A percentile compares a stretch with the other conserved stretches of the same genome.
Conservation (phyloP, 2,113 vertebrate genomes). For the Pollachius pollachius region DNA sequence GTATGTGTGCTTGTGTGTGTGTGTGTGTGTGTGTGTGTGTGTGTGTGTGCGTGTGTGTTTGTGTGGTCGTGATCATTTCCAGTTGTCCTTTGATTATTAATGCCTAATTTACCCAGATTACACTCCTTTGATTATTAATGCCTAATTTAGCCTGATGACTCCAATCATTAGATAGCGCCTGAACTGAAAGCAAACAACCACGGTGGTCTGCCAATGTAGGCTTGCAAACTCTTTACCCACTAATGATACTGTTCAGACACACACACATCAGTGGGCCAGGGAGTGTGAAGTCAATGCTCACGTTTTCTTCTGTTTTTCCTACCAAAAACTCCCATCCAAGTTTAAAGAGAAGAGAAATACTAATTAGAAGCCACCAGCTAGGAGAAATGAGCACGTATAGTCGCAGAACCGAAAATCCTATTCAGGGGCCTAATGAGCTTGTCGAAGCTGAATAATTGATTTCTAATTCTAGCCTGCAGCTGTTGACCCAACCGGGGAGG, state of each 20-base stretch:
- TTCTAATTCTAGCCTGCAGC: conserved; percentile 76
- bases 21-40: conserved; percentile 17
- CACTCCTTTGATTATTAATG: conserved; percentile 76
- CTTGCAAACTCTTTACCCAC: conserved; percentile 47
- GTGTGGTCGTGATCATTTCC: conserved; percentile 63
- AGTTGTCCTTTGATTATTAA: conserved; percentile 73
- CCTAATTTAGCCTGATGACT: conserved; percentile 72
- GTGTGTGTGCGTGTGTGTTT: background rate
- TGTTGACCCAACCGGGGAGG: conserved; percentile 71
- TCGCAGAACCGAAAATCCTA: conserved; percentile 70
- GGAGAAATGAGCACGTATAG: conserved; percentile 68
- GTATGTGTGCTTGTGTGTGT: conserved; percentile 16
- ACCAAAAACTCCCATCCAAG: conserved; percentile 66
- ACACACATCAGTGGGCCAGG: conserved; percentile 25
- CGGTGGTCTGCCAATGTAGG: conserved; percentile 53
- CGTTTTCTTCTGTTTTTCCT: conserved; percentile 22
- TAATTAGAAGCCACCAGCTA: conserved; percentile 73
- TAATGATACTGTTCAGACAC: conserved; percentile 57
- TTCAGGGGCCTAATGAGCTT: conserved; percentile 76
- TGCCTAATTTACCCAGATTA: conserved; percentile 77
- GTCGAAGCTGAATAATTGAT: conserved; percentile 79
- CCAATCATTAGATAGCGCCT: conserved; percentile 63
- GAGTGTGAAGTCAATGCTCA: conserved; percentile 53
- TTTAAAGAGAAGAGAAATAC: conserved; percentile 71
- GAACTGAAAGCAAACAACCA: conserved; percentile 68